Evolutionary conservation across 2,797 vertebrate species (phyloP).

Genomic region (Platalea minor): DNA sequence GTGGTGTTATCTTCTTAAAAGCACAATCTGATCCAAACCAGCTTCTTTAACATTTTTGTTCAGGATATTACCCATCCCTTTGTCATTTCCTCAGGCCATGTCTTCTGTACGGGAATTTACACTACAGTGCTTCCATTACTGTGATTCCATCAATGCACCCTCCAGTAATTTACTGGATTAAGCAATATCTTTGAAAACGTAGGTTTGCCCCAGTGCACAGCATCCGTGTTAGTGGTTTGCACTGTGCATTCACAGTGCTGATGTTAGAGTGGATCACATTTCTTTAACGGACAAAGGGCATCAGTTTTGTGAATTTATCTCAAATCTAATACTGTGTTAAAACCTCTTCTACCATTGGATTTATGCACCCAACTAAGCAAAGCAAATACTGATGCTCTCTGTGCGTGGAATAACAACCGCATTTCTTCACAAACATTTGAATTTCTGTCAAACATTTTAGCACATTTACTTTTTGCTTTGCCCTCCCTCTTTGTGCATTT

Average conservation of each 20-base stretch:
- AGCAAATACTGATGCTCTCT: constrained; percentile 27
- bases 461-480: constrained; percentile 53
- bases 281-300: neutral
- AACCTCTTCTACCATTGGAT: constrained; percentile 18
- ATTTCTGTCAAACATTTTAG: constrained; percentile 60
- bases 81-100: neutral
- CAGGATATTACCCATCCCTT: neutral
- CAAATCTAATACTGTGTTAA: neutral
- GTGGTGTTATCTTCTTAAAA: neutral
- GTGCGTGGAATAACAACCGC: constrained; percentile 47
- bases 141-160: neutral
- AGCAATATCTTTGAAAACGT: neutral
- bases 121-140: neutral
- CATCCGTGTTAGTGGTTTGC: neutral
- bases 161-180: constrained; percentile 28
- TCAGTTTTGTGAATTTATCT: neutral
- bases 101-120: neutral
- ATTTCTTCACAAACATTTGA: constrained; percentile 25
- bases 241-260: neutral
- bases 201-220: neutral
- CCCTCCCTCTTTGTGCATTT: constrained; percentile 53
- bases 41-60: neutral
- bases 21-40: neutral
- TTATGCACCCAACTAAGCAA: constrained; percentile 37
- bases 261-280: neutral